phyloP scores from a whole-genome alignment of 2,888 invertebrate genomes.

The Eretmocerus hayati region DNA sequence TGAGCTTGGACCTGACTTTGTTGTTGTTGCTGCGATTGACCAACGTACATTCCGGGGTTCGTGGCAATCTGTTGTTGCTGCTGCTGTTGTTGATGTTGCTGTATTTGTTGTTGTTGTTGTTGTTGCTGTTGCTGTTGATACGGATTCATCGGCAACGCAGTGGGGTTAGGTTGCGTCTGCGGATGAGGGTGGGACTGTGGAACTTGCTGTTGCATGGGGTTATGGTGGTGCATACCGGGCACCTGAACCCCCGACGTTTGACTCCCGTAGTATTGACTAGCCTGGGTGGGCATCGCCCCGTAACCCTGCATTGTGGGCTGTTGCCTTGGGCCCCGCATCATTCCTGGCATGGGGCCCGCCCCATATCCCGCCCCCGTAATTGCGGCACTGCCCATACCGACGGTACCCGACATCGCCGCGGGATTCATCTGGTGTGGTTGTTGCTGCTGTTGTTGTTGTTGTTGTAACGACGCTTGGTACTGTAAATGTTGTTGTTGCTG shows the following conservation, averaged over 20 bases:
- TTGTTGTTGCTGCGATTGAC: constrained; percentile 2
- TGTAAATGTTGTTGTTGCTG: constrained; percentile 14
- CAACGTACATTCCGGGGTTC: too few relatives aligned
- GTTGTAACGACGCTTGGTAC: constrained; percentile 11
- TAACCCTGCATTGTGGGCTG: constrained; percentile 31
- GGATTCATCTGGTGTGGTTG: constrained; percentile 38
- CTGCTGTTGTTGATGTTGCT: not conserved
- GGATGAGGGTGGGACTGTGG: too few relatives aligned
- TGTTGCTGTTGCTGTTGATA: not conserved
- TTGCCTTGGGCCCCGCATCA: constrained; percentile 47
- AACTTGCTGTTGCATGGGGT: not conserved
- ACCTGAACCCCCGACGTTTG: constrained; percentile 1
- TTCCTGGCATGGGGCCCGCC: constrained; percentile 22
- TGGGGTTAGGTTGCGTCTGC: not conserved
- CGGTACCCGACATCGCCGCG: constrained; percentile 26
- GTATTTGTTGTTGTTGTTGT: too few relatives aligned
- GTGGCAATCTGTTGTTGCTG: too few relatives aligned
- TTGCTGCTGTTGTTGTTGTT: constrained; percentile 15
- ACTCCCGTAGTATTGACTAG: constrained; percentile 19
- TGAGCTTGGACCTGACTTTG: not conserved
- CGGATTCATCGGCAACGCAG: not conserved
- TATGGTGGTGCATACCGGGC: not conserved
- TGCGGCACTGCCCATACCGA: constrained; percentile 28
- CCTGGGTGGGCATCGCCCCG: constrained; percentile 14
- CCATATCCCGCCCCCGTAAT: not conserved